Conservation (phyloP, 2,113 vertebrate species). For the Polypterus bichir region DNA sequence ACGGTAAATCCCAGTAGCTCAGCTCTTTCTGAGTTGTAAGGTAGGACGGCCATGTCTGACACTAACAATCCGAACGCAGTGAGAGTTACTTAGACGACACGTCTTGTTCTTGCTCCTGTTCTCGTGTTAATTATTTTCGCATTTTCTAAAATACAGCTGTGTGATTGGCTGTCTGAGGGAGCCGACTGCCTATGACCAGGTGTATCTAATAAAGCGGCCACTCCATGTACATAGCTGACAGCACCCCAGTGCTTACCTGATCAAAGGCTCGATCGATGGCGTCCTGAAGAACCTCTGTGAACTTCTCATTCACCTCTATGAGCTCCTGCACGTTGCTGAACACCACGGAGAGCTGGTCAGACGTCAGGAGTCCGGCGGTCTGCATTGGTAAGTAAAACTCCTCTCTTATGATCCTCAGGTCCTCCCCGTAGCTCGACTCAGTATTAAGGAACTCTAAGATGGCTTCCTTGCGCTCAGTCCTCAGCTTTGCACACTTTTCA, state of each 20-base stretch:
- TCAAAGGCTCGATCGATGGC: conserved; percentile 72
- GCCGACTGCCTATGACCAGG: no score
- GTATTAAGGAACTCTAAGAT: conserved; percentile 82
- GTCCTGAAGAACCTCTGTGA: conserved; percentile 73
- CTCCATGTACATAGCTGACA: no score
- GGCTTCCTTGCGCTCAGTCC: conserved; percentile 75
- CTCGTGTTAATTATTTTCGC: no score
- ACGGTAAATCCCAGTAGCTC: no score
- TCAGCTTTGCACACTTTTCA: conserved; percentile 62
- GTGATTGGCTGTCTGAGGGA: no score
- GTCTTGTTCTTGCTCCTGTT: no score
- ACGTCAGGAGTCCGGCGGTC: conserved; percentile 61
- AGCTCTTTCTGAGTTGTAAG: no score
- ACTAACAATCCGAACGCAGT: no score
- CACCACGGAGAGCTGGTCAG: conserved; percentile 67
- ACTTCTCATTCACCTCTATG: conserved; percentile 71
- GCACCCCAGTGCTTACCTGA: conserved; percentile 45
- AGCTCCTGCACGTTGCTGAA: conserved; percentile 80
- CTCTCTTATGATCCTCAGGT: conserved; percentile 74
- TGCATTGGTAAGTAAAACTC: conserved; percentile 81
- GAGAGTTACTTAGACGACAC: no score
- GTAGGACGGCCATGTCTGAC: no score
- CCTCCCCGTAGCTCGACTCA: conserved; percentile 71
- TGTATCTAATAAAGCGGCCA: no score
- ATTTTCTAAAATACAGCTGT: no score